Base-by-base conservation (phyloP, 2,888 invertebrate species). In the Apamea monoglypha region DNA sequence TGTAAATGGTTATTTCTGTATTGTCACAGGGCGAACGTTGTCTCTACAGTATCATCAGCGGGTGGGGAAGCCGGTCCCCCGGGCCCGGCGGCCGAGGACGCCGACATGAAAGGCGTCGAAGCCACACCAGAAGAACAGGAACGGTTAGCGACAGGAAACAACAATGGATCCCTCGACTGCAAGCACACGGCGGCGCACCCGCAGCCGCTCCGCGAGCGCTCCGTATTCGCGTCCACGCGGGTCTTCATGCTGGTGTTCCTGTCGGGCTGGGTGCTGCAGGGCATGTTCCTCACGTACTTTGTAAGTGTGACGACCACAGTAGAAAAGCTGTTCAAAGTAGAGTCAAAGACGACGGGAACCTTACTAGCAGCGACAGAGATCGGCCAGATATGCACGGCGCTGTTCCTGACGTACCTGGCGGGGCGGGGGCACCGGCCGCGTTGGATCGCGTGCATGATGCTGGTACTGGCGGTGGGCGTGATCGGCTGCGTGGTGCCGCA, bases 231-330 rank as follows among this genome's bases (percentile, higher is more conserved):
- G 81, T 98, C 98, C 81, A 99, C 99, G 88, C 98, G 99, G 92
- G 98, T 98, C 83, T 99, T 99, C 96, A 98, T 99, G 97, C 97
- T 98, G 92, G 98, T 98, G 72, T 99, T 99, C 95, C 98, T 98
- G 91, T 97, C 98, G 90, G 98, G 98, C 75, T 99, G 98, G 98
- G 98, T 99, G 83, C 96, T 98, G 80, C 98, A 98, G 95, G 99
- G 99, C 83, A 99, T 99, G 98, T 99, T 98, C 95, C 98, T 98
- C 95, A 99, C 99, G 66, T 99, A 99, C 95, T 99, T 99, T 94
- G 99, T 99, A 80, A 98, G 98, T 93, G 98, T 99, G 88, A 98
- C 99, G 92, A 99, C 99, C 79, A 99, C 99, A 56, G 98, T 99
- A 87, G 99, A 99, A 95, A 99, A 99, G 95, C 97, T 99, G 82